Conservation (phyloP, 1,140 invertebrate species). For the Drosophila sechellia region DNA sequence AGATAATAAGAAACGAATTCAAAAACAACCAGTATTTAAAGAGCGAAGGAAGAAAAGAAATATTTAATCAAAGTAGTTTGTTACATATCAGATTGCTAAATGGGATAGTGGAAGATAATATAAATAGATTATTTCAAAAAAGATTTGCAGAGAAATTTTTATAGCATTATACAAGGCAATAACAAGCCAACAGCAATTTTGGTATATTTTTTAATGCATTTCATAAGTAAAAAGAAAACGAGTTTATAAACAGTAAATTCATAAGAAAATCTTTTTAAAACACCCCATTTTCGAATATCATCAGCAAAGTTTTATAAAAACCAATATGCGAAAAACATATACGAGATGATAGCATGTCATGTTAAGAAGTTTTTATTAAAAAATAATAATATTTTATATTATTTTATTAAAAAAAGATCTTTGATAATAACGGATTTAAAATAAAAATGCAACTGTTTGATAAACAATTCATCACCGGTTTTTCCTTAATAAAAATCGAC, state of each 20-base stretch:
- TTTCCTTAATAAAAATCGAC: constrained; percentile 1
- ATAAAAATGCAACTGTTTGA: constrained; percentile 65
- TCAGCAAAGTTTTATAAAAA: constrained; percentile 60
- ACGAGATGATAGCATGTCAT: constrained; percentile 50
- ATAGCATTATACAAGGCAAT: constrained; percentile 64
- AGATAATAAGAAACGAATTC: constrained; percentile 14
- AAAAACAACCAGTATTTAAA: constrained; percentile 57
- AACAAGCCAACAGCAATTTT: constrained; percentile 29
- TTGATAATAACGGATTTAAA: constrained; percentile 59
- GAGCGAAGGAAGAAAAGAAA: constrained; percentile 37
- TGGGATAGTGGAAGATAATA: constrained; percentile 12
- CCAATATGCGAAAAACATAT: constrained; percentile 24
- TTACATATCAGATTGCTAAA: constrained; percentile 70
- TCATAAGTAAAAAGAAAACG: constrained; percentile 13
- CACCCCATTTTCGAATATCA: constrained; percentile 39
- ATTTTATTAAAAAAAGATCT: constrained; percentile 51
- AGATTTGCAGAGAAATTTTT: constrained; percentile 49
- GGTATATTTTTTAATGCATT: constrained; percentile 49
- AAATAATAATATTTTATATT: too few species aligned
- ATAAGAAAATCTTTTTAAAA: constrained; percentile 63
- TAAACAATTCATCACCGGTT: constrained; percentile 6
- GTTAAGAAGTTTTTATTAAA: constrained; percentile 58
- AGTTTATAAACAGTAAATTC: constrained; percentile 13
- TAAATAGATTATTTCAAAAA: constrained; percentile 23
- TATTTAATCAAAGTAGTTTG: constrained; percentile 65